These are phyloP conservation scores for Sminthurinus aureus DNA, from an alignment of 2,888 invertebrate species.

Conservation along the genomic window DNA sequence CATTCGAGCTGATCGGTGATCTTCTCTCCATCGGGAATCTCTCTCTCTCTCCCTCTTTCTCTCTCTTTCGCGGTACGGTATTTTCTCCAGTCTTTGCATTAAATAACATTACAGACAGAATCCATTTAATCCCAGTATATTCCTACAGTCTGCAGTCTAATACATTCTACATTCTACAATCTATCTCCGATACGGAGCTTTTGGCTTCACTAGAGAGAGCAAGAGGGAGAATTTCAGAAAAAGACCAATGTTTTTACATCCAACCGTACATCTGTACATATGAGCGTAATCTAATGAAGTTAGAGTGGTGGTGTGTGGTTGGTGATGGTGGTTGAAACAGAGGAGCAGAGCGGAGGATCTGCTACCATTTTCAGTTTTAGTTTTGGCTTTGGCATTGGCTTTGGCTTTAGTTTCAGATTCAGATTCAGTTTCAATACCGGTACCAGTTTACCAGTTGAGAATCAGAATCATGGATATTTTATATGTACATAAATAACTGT, in stretches of 20 bases:
- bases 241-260: slow-evolving; percentile 4
- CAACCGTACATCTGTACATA: not conserved
- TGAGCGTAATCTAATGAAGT: slow-evolving; percentile 18
- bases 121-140: slow-evolving; percentile 12
- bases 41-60: not conserved
- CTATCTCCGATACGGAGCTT: too few relatives aligned
- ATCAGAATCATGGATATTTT: not conserved
- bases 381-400: not conserved
- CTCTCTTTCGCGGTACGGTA: too few relatives aligned
- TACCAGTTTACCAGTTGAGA: not conserved
- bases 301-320: not conserved
- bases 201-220: not conserved
- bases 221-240: not conserved
- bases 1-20: slow-evolving; percentile 17
- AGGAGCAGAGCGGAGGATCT: too few relatives aligned
- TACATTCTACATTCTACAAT: too few relatives aligned
- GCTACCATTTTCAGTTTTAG: not conserved
- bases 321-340: too few relatives aligned
- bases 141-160: too few relatives aligned
- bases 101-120: slow-evolving; percentile 22
- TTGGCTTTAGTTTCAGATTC: too few relatives aligned
- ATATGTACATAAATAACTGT: not conserved
- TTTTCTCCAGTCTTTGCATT: slow-evolving; percentile 8
- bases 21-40: slow-evolving; percentile 7
- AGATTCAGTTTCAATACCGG: not conserved